A percentile compares a stretch with the other conserved stretches of the same genome.
phyloP scores from a whole-genome alignment of 2,113 vertebrate genomes.

The Callorhinus ursinus region DNA sequence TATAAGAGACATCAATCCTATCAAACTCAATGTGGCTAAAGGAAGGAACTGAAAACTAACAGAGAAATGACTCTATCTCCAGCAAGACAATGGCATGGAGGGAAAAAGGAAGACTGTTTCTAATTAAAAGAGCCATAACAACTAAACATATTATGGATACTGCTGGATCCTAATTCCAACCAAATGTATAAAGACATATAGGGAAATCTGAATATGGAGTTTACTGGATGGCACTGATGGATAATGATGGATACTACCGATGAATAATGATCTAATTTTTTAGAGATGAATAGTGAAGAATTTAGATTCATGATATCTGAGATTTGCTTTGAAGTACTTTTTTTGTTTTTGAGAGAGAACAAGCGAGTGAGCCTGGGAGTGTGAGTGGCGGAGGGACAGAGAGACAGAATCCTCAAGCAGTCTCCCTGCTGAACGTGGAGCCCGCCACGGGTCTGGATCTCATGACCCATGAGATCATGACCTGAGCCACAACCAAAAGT shows the following conservation, averaged over 20 bases:
- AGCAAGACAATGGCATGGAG: background rate
- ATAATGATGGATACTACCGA: background rate
- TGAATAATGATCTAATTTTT: background rate
- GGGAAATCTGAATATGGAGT: background rate
- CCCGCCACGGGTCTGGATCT: background rate
- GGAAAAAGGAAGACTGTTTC: background rate
- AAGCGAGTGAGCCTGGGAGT: too few species aligned
- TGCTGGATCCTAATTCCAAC: background rate
- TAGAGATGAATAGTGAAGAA: background rate
- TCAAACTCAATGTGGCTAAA: background rate
- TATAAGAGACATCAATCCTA: background rate
- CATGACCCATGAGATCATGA: background rate
- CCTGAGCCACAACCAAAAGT: background rate
- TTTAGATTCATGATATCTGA: background rate
- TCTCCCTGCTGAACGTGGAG: background rate
- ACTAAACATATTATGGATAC: background rate
- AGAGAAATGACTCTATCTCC: background rate
- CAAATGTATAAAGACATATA: background rate
- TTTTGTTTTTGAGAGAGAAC: too few species aligned
- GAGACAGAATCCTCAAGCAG: background rate
- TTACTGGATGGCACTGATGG: background rate
- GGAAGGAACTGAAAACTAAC: background rate
- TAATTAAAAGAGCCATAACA: background rate
- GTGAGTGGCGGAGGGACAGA: background rate
- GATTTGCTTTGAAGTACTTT: conserved; percentile 4